Conservation (phyloP, 2,888 invertebrate species). For the Diaphora mendica region DNA sequence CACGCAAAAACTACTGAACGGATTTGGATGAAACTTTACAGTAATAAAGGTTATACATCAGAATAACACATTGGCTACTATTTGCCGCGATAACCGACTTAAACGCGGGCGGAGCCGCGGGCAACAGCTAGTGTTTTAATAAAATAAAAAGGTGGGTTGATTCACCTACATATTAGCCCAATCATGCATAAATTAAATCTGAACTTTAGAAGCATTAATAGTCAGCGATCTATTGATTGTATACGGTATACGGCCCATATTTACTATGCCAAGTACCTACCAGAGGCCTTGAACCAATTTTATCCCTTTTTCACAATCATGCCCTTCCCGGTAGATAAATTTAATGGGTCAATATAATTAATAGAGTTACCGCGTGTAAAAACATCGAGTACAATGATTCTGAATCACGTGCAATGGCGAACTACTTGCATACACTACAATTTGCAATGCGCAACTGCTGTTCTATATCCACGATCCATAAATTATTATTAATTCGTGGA, state of each 20-base stretch:
- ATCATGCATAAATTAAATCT: not conserved
- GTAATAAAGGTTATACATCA: too few species aligned
- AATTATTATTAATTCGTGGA: conserved; percentile 80
- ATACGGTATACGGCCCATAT: not conserved
- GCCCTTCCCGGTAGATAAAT: conserved; percentile 60
- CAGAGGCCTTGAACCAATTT: conserved; percentile 67
- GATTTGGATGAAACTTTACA: too few species aligned
- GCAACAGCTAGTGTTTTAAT: too few species aligned
- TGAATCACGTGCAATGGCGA: conserved; percentile 49
- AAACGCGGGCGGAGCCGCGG: too few species aligned
- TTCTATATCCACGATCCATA: conserved; percentile 72
- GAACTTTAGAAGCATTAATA: not conserved
- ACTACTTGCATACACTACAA: conserved; percentile 21
- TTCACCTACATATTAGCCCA: not conserved
- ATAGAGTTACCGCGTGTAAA: conserved; percentile 52
- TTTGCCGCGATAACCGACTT: too few species aligned
- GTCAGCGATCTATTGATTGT: not conserved
- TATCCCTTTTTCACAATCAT: conserved; percentile 62
- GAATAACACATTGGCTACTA: too few species aligned
- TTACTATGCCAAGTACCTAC: conserved; percentile 30
- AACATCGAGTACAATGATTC: conserved; percentile 63
- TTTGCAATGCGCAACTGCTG: conserved; percentile 48
- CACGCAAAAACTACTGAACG: too few species aligned
- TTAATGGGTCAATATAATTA: conserved; percentile 67
- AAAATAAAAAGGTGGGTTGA: not conserved